Evolutionary conservation across 2,113 vertebrate species (phyloP), one percentile per base, ranked within the genome.

Genomic region (Fulica atra): DNA sequence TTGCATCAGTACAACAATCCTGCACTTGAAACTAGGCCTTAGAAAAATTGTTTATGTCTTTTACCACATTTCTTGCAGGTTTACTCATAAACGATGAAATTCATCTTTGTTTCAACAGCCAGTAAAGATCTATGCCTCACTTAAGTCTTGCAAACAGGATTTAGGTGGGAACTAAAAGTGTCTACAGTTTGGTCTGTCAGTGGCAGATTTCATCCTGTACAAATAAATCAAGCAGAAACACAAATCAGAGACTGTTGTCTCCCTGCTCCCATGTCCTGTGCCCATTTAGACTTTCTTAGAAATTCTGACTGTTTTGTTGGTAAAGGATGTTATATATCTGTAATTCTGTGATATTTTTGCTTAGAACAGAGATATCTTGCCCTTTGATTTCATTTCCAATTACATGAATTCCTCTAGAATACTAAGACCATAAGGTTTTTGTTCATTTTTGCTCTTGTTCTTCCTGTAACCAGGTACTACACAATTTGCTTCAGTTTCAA

Each of bases 61-160:
- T 60, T 74, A 44, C 36, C 10, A 2, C 10, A 63, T 78, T 93
- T 89, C 38, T 92, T 78, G 33, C 20, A 66, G 17, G 13, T 85
- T 96, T 86, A 61, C 50, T 85, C 59, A 66, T 69, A 69, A 70
- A 33, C 0, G 3, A 79, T 82, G 42, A 84, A 73, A 74, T 80
- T 77, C 5, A 5, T 90, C 72, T 79, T 80, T 94, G 24, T 85
- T 84, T 88, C 19, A 3, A 81, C 33, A 72, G 88, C 86, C 92
- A 95, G 31, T 59, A 91, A 96, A 92, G 16, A 33, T 36, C 77
- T 71, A 86, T 93, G 80, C 81, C 28, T 96, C 84, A 91, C 77
- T 92, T 73, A 53, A 78, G 18, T 50, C 51, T 86, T 86, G 56
- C 60, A 97, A 92, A 94, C 77, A 95, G 77, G 61, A 86, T 83